phyloP scores from a whole-genome alignment of 2,888 invertebrate genomes.

The Sabatieria punctata region DNA sequence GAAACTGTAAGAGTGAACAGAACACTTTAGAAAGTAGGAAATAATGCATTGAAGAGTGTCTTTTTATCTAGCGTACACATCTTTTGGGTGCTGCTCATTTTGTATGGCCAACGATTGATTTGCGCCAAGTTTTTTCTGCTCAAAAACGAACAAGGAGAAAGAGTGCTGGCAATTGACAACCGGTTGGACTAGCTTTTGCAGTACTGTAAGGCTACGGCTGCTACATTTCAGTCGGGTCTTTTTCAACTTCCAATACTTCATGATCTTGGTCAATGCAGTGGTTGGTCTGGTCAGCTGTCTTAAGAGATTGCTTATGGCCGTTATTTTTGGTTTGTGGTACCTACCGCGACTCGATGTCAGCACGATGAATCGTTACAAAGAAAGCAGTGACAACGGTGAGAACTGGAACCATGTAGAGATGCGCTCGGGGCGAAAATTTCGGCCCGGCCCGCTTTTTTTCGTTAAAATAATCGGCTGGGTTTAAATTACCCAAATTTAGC shows the following conservation, averaged over 20 bases:
- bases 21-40: too few species aligned
- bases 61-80: too few species aligned
- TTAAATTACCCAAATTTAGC: too few species aligned
- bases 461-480: too few species aligned
- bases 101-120: not conserved
- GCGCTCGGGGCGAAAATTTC: too few species aligned
- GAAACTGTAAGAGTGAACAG: too few species aligned
- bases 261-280: conserved; percentile 4
- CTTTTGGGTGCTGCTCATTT: not conserved
- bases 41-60: too few species aligned
- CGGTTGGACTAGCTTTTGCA: not conserved
- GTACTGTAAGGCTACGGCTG: too few species aligned
- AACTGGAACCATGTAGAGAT: too few species aligned
- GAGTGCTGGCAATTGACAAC: not conserved
- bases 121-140: not conserved
- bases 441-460: too few species aligned
- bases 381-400: conserved; percentile 1
- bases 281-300: conserved; percentile 6
- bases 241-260: conserved; percentile 8
- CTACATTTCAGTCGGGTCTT: conserved; percentile 8
- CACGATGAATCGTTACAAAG: conserved; percentile 1
- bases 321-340: not conserved
- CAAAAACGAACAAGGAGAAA: not conserved
- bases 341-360: conserved; percentile 6
- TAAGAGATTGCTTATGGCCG: not conserved